Base-by-base conservation (phyloP, 2,797 vertebrate genomes). In the Karalla daura region DNA sequence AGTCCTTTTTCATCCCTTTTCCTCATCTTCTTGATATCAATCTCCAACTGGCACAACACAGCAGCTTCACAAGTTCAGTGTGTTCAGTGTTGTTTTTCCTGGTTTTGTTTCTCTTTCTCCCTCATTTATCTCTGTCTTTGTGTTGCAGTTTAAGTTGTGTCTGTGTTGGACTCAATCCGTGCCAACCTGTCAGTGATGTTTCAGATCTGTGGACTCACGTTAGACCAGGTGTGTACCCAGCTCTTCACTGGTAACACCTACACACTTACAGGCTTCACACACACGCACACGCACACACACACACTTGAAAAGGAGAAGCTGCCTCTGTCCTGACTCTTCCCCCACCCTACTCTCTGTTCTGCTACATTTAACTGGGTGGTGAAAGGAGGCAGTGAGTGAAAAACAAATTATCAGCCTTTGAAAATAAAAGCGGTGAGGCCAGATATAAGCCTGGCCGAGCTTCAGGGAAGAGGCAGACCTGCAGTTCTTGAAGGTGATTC, bases 401-500 rank as follows among this genome's bases (percentile, higher is more conserved):
- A 76, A 62, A 54, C 1, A 47, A 70, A 65, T 55, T 7, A 70
- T 74, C 55, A 35, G 63, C 40, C 49, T 79, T 56, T 49, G 15
- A 58, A 82, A 85, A 83, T 53, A 76, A 59, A 65, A 70, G 53
- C 33, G 11, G 23, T 0, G 14, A 54, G 53, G 60, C n/a, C 54
- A 41, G 37, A 70, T 32, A 8, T 74, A 62, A 72, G 51, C 23
- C 40, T 35, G 1, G 0, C 35, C 14, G 30, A 37, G n/a, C 28
- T 25, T 65, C 17, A 1, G 14, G 3, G 46, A 40, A 53, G 59
- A 23, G 3, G 43, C n/a, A 5, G 23, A n/a, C 12, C 13, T 17
- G 44, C 70, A n/a, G 61, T 66, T 70, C 70, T 46, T 55, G n/a
- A 60, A 41, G 27, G 20, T 73, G 63, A 85, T 76, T 83, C 30